Evolutionary conservation across 1,140 invertebrate species (phyloP).

Genomic region (Pseudomyrmex pallidus): DNA sequence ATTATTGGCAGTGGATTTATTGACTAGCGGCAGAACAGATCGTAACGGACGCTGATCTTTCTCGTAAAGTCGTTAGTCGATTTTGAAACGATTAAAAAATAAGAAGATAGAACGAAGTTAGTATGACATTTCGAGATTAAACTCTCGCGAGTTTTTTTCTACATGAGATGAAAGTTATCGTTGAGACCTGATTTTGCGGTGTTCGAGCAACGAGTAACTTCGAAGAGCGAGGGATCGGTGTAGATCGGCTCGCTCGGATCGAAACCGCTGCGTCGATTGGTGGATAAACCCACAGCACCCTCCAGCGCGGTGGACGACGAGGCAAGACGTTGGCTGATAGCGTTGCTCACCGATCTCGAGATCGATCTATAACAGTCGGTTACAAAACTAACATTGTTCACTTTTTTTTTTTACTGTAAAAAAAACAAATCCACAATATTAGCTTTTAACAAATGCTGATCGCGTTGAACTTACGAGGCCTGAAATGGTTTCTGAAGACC

Average conservation of each 20-base stretch:
- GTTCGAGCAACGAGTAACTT: constrained; percentile 88
- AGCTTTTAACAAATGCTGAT: background rate
- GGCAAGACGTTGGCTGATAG: constrained; percentile 73
- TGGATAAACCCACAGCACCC: constrained; percentile 77
- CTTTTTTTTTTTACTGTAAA: too few species aligned
- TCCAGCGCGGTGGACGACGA: constrained; percentile 76
- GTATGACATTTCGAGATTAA: constrained; percentile 12
- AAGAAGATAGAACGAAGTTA: constrained; percentile 55
- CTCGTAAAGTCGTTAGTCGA: constrained; percentile 12
- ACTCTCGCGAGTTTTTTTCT: constrained; percentile 36
- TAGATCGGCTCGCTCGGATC: constrained; percentile 97
- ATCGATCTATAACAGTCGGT: constrained; percentile 72
- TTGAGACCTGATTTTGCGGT: constrained; percentile 82
- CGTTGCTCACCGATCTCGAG: constrained; percentile 79
- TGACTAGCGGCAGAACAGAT: constrained; percentile 42
- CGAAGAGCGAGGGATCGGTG: constrained; percentile 95
- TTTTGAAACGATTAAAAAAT: constrained; percentile 40
- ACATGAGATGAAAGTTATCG: constrained; percentile 81
- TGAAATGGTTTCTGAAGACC: constrained; percentile 81
- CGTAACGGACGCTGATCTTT: constrained; percentile 4
- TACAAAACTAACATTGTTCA: background rate
- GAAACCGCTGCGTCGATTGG: constrained; percentile 77
- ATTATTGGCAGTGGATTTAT: constrained; percentile 30
- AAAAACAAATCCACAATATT: too few species aligned
- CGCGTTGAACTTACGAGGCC: constrained; percentile 73